Conservation (phyloP, 2,797 vertebrate genomes). For the Myotis vivesi region DNA sequence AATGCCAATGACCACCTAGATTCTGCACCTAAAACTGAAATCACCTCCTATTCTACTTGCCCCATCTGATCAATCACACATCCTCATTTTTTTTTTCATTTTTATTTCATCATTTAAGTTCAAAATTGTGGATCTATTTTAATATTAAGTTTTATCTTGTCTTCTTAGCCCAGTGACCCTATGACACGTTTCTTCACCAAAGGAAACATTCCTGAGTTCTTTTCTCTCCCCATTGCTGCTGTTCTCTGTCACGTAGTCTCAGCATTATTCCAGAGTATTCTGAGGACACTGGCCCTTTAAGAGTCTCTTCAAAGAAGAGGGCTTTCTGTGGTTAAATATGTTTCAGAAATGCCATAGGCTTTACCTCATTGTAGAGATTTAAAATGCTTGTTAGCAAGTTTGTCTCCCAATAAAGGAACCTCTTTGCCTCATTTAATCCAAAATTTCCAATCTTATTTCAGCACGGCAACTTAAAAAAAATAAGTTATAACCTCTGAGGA, state of each 20-base stretch:
- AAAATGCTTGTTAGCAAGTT: background rate
- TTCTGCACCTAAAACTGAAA: background rate
- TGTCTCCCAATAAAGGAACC: background rate
- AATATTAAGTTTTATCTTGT: background rate
- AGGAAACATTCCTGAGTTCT: background rate
- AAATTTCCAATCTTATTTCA: constrained; percentile 31
- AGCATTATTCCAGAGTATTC: background rate
- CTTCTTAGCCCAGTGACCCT: background rate
- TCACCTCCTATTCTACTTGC: background rate
- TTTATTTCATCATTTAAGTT: background rate
- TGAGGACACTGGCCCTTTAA: background rate
- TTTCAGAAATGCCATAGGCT: background rate
- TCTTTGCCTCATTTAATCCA: background rate
- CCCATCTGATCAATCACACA: background rate
- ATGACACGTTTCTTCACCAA: background rate
- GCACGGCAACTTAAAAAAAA: background rate
- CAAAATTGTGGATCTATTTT: background rate
- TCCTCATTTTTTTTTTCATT: background rate
- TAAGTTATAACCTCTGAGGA: background rate
- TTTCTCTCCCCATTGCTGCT: background rate
- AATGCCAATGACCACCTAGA: background rate
- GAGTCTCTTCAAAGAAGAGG: background rate
- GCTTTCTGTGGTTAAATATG: background rate
- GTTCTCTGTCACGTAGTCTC: background rate
- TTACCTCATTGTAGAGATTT: background rate